Percentiles rank a stretch among this genome's conserved stretches.
phyloP scores from a whole-genome alignment of 2,888 invertebrate genomes.

The Catocala sponsa region DNA sequence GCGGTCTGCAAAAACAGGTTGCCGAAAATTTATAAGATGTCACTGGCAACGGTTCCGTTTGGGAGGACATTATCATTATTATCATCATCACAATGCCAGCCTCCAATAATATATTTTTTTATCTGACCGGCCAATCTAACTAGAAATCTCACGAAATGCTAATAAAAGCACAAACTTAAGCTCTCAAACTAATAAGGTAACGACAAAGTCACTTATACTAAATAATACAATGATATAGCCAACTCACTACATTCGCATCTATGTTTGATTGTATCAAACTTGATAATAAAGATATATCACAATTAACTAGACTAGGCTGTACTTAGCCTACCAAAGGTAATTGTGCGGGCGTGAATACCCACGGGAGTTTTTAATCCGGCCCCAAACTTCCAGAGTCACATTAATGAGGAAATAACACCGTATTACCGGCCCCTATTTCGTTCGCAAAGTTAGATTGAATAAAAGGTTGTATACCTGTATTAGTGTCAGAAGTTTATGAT shows the following conservation, averaged over 20 bases:
- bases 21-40: too few relatives aligned
- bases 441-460: slow-evolving; percentile 84
- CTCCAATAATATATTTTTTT: too few relatives aligned
- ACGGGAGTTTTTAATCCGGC: slow-evolving; percentile 81
- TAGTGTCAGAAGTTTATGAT: slow-evolving; percentile 76
- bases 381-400: slow-evolving; percentile 75
- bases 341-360: slow-evolving; percentile 72
- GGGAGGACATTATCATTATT: too few relatives aligned
- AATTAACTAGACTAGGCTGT: slow-evolving; percentile 23
- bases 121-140: too few relatives aligned
- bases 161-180: too few relatives aligned
- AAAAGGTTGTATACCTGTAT: slow-evolving; percentile 76
- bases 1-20: too few relatives aligned
- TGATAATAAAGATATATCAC: slow-evolving; percentile 23
- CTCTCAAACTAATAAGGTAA: too few relatives aligned
- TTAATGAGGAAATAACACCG: slow-evolving; percentile 84
- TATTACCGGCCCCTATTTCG: slow-evolving; percentile 77
- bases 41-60: too few relatives aligned
- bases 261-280: not conserved
- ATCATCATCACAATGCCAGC: too few relatives aligned
- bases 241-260: not conserved
- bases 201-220: too few relatives aligned
- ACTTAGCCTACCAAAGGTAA: slow-evolving; percentile 54
- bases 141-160: too few relatives aligned
- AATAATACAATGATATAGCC: too few relatives aligned